Evolutionary conservation across 2,113 vertebrate genomes (phyloP).

Genomic region (Orientallactaga bullata): DNA sequence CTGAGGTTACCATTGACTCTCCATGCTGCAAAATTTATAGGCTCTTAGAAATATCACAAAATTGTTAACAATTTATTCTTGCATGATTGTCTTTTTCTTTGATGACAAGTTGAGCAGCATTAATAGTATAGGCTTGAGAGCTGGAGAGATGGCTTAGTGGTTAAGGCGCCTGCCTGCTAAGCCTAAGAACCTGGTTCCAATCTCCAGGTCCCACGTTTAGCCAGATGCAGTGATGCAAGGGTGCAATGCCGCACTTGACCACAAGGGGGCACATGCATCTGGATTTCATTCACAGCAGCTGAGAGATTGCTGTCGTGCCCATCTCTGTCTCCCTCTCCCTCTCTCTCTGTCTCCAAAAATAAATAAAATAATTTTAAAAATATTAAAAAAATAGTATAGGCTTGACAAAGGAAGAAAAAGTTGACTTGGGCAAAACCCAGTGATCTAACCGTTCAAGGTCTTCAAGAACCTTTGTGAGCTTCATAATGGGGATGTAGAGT

Average conservation of each 20-base stretch:
- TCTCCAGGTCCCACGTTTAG: too few relatives aligned
- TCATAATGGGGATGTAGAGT: not conserved
- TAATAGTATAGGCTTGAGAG: not conserved
- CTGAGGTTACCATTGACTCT: not conserved
- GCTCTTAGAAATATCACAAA: not conserved
- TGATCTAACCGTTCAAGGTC: not conserved
- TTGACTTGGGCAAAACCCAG: not conserved
- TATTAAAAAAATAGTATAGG: not conserved
- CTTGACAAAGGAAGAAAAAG: not conserved
- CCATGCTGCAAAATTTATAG: not conserved
- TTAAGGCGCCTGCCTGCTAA: too few relatives aligned
- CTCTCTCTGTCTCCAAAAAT: too few relatives aligned
- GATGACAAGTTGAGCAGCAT: not conserved
- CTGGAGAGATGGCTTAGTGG: too few relatives aligned
- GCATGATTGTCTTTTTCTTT: not conserved
- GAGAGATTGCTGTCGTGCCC: too few relatives aligned
- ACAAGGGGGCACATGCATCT: too few relatives aligned
- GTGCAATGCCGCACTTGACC: too few relatives aligned
- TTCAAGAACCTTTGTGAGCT: slow-evolving; percentile 1
- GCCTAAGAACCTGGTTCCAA: too few relatives aligned
- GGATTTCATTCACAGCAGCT: too few relatives aligned
- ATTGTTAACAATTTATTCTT: not conserved
- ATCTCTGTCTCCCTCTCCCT: too few relatives aligned
- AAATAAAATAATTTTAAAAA: too few relatives aligned
- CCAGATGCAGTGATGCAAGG: too few relatives aligned